phyloP scores from a whole-genome alignment of 2,888 invertebrate species.

The Ochropleura plecta region DNA sequence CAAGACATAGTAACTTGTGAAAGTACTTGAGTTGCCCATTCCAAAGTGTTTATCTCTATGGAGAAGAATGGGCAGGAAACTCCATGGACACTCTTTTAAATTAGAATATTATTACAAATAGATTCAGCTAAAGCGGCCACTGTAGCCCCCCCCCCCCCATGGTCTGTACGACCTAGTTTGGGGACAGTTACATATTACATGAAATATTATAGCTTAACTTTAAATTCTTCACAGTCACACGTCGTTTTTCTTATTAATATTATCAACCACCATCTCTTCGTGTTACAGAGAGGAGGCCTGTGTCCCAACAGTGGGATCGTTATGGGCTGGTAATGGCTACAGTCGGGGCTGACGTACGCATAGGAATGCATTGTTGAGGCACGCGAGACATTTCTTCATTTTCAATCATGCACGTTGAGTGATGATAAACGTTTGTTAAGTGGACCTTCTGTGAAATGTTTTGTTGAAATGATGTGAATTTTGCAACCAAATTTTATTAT shows the following conservation, averaged over 20 bases:
- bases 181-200: neutral
- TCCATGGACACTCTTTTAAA: no score
- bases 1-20: no score
- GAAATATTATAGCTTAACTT: neutral
- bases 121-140: no score
- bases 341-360: neutral
- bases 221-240: neutral
- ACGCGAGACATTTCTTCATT: neutral
- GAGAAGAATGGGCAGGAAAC: no score
- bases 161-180: neutral
- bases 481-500: conserved; percentile 26
- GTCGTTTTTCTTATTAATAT: neutral
- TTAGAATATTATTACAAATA: no score
- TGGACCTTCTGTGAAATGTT: conserved; percentile 40
- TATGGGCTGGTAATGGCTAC: neutral
- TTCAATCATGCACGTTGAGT: neutral
- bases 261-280: neutral
- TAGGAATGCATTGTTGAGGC: neutral
- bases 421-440: neutral
- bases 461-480: conserved; percentile 18
- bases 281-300: neutral
- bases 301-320: neutral
- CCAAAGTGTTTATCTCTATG: no score
- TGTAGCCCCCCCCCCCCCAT: no score
- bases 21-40: no score